phyloP scores from a whole-genome alignment of 1,140 invertebrate genomes.

The Zaprionus nigranus region DNA sequence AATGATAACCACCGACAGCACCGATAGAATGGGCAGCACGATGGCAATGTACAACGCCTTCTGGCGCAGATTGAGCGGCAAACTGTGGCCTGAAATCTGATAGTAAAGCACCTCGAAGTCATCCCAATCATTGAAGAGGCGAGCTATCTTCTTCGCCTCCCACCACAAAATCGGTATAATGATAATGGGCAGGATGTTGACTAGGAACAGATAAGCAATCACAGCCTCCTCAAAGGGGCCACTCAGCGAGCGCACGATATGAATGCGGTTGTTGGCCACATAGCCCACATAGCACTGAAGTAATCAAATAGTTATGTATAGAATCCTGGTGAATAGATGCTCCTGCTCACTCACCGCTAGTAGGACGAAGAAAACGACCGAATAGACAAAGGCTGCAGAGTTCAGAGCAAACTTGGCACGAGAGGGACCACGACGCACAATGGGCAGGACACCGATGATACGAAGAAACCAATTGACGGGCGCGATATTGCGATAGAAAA shows the following conservation, averaged over 20 bases:
- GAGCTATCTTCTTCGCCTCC: slow-evolving; percentile 87
- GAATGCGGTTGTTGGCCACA: slow-evolving; percentile 86
- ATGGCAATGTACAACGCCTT: slow-evolving; percentile 85
- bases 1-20: slow-evolving; percentile 87
- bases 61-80: slow-evolving; percentile 85
- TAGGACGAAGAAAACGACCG: slow-evolving; percentile 85
- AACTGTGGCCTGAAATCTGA: slow-evolving; percentile 85
- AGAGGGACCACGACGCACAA: slow-evolving; percentile 84
- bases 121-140: slow-evolving; percentile 87
- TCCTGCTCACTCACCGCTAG: slow-evolving; percentile 75
- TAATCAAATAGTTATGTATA: background rate
- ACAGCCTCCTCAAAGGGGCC: slow-evolving; percentile 89
- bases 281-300: slow-evolving; percentile 86
- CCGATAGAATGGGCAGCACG: slow-evolving; percentile 86
- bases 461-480: slow-evolving; percentile 86
- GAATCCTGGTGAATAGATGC: background rate
- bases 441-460: slow-evolving; percentile 87
- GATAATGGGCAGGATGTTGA: slow-evolving; percentile 88
- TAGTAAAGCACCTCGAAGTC: slow-evolving; percentile 87
- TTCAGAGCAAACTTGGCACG: slow-evolving; percentile 85
- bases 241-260: slow-evolving; percentile 86
- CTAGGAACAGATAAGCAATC: slow-evolving; percentile 88
- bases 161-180: slow-evolving; percentile 87
- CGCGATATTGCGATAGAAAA: slow-evolving; percentile 87
- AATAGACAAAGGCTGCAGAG: slow-evolving; percentile 86